phyloP scores from a whole-genome alignment of 2,797 vertebrate species.

The Eurystomus glaucurus region DNA sequence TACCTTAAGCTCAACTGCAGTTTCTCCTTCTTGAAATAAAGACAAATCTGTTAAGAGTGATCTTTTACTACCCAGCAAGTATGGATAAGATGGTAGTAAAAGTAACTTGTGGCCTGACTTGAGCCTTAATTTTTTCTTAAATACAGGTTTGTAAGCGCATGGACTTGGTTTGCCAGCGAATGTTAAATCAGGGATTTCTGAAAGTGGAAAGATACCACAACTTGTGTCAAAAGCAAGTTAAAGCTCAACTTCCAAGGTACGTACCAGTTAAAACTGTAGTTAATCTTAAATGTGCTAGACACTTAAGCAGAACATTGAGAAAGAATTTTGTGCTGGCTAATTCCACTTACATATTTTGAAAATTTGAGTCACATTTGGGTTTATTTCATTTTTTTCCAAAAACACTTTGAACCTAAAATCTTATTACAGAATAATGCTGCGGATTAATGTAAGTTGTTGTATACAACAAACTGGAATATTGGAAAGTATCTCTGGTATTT shows the following conservation, averaged over 20 bases:
- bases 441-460: neutral
- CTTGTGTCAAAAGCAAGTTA: slow-evolving; percentile 98
- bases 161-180: slow-evolving; percentile 96
- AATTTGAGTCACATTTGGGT: neutral
- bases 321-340: neutral
- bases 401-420: neutral
- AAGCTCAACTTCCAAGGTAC: slow-evolving; percentile 97
- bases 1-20: neutral
- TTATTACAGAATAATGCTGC: neutral
- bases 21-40: neutral
- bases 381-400: neutral
- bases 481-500: neutral
- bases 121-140: slow-evolving; percentile 44
- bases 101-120: neutral
- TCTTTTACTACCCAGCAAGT: neutral
- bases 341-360: neutral
- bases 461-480: neutral
- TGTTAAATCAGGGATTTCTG: slow-evolving; percentile 98
- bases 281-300: neutral
- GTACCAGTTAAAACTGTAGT: slow-evolving; percentile 17
- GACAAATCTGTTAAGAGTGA: neutral
- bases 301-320: neutral
- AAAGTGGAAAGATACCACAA: slow-evolving; percentile 98
- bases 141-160: slow-evolving; percentile 96
- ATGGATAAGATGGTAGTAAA: neutral